Base-by-base conservation (phyloP, 2,797 vertebrate species). In the Darevskia mixta region DNA sequence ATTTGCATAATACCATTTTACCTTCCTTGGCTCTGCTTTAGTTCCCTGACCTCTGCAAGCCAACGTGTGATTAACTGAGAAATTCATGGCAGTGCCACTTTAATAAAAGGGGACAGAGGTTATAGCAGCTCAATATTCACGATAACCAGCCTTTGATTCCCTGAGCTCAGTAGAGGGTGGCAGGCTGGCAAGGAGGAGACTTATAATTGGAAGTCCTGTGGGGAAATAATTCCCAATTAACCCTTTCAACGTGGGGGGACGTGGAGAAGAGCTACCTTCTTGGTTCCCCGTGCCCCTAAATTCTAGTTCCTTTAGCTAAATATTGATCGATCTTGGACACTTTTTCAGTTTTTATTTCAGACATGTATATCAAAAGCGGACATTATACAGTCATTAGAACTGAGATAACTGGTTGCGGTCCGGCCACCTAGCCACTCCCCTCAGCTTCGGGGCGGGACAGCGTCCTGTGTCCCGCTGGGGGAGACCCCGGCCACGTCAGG, bases 31-130 rank as follows among this genome's bases (percentile, higher is more conserved):
- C 96, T 96, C 95, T 27, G 82, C 96, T 95, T 96, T 97, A 97
- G 96, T 97, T 95, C 97, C 93, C 95, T 97, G 97, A 97, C 96
- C 95, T 95, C 96, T 91, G 95, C 79, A 86, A 96, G 95, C 96
- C 96, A 96, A 93, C 95, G 93, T 96, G 93, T 98, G 97, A 98
- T 98, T 98, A 98, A 97, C 96, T 96, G 96, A 97, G 97, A 98
- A 97, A 97, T 97, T 97, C 97, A 97, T 94, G 90, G 95, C 96
- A 96, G 96, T 94, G 67, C 95, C 94, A 90, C 95, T 96, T 97
- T 98, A 98, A 98, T 98, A 97, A 98, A 97, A 98, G 96, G 93
- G 97, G 98, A 98, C 98, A 98, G 98, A 98, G 98, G 98, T 98
- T 98, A 98, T 97, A 98, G 98, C 97, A 98, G 98, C 98, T 99